phyloP scores from a whole-genome alignment of 2,888 invertebrate genomes.

The Tineola bisselliella region DNA sequence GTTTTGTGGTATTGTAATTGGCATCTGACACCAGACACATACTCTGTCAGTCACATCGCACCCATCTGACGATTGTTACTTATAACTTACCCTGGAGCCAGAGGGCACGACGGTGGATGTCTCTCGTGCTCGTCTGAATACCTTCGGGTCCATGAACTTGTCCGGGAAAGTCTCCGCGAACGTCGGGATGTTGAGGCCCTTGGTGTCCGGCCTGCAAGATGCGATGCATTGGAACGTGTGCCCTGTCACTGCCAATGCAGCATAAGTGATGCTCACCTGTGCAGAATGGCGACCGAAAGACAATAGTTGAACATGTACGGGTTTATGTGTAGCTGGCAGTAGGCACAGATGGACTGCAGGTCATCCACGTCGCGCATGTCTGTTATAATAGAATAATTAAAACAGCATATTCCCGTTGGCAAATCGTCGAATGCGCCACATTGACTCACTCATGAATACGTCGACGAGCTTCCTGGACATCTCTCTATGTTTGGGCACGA shows the following conservation, averaged over 20 bases:
- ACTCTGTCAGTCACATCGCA: no score
- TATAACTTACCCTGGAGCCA: slow-evolving; percentile 70
- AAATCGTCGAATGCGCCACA: no score
- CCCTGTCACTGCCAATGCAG: neutral
- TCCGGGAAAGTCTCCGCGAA: slow-evolving; percentile 83
- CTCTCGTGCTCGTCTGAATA: slow-evolving; percentile 75
- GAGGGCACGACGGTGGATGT: slow-evolving; percentile 71
- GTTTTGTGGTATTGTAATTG: slow-evolving; percentile 75
- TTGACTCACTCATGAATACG: slow-evolving; percentile 71
- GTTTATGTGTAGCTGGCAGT: slow-evolving; percentile 76
- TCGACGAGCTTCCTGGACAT: slow-evolving; percentile 75
- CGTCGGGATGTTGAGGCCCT: slow-evolving; percentile 75
- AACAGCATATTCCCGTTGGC: no score
- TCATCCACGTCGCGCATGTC: slow-evolving; percentile 77
- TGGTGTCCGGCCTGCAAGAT: slow-evolving; percentile 67
- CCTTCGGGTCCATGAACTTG: slow-evolving; percentile 80
- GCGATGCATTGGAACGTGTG: neutral
- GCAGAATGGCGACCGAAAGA: slow-evolving; percentile 75
- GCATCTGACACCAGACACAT: slow-evolving; percentile 66
- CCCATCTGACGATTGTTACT: no score
- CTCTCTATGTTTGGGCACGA: slow-evolving; percentile 73
- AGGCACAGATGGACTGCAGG: slow-evolving; percentile 72
- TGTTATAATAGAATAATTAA: no score
- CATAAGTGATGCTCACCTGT: slow-evolving; percentile 50
- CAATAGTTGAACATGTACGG: slow-evolving; percentile 81